phyloP scores from a whole-genome alignment of 2,113 vertebrate genomes.

The Laticauda laticaudata region DNA sequence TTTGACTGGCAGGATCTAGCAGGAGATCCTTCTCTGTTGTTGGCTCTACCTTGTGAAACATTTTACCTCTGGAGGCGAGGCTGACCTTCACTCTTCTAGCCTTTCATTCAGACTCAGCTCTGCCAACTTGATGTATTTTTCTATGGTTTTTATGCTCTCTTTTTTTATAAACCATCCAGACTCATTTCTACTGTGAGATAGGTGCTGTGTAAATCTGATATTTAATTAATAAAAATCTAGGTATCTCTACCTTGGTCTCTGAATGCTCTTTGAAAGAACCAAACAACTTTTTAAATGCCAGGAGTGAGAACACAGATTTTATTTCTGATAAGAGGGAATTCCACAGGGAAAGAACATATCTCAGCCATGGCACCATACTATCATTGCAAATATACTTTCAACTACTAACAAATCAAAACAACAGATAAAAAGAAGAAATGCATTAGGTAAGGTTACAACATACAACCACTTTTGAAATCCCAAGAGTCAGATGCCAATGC shows the following conservation, averaged over 20 bases:
- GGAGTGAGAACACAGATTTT: not conserved
- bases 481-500: not conserved
- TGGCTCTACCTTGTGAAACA: not conserved
- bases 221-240: not conserved
- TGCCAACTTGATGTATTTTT: not conserved
- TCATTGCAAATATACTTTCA: not conserved
- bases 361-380: not conserved
- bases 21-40: not conserved
- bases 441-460: not conserved
- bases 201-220: too few species aligned
- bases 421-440: not conserved
- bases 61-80: not conserved
- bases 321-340: not conserved
- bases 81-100: not conserved
- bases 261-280: not conserved
- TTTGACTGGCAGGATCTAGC: not conserved
- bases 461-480: not conserved
- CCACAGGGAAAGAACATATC: not conserved
- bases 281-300: not conserved
- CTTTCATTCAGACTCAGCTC: not conserved
- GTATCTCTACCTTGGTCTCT: not conserved
- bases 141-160: not conserved
- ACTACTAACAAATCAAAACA: not conserved
- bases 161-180: not conserved
- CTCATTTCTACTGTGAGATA: too few species aligned